Evolutionary conservation across 2,113 vertebrate genomes (phyloP).

Genomic region (Myotis davidii): DNA sequence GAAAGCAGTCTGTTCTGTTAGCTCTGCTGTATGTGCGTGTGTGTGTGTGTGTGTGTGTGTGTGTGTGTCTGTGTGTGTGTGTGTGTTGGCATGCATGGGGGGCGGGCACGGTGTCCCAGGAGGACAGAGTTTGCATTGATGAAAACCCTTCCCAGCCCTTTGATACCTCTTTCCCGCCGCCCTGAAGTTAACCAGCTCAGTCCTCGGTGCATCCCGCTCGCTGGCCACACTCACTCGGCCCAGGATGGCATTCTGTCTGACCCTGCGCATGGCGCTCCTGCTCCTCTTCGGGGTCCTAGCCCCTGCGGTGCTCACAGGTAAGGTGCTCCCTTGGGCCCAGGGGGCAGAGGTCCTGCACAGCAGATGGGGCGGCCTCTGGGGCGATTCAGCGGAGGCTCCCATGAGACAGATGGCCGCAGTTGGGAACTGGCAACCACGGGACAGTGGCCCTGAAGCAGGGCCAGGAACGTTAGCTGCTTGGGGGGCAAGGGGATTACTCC

Average conservation of each 20-base stretch:
- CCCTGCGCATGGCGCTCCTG: slow-evolving; percentile 69
- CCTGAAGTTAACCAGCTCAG: background rate
- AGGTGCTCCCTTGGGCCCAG: background rate
- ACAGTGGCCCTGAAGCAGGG: background rate
- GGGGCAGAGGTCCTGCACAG: background rate
- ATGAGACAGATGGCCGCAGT: background rate
- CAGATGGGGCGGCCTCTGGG: background rate
- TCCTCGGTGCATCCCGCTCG: background rate
- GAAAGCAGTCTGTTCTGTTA: slow-evolving; percentile 71
- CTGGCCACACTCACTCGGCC: background rate
- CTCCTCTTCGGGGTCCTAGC: slow-evolving; percentile 75
- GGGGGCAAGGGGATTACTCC: background rate
- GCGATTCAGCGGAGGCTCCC: background rate
- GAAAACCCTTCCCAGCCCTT: slow-evolving; percentile 77
- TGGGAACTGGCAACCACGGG: background rate
- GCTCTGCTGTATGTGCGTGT: slow-evolving; percentile 64
- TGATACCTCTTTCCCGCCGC: slow-evolving; percentile 31
- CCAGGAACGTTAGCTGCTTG: background rate
- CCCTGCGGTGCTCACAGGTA: slow-evolving; percentile 86
- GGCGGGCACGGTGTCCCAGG: slow-evolving; percentile 75
- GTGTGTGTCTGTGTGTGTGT: slow-evolving; percentile 26
- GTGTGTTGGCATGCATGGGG: slow-evolving; percentile 40
- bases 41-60: slow-evolving; percentile 25
- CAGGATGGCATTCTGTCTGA: slow-evolving; percentile 69
- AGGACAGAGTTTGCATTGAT: slow-evolving; percentile 83